phyloP scores from a whole-genome alignment of 2,113 vertebrate species.

The Callopanchax toddi region DNA sequence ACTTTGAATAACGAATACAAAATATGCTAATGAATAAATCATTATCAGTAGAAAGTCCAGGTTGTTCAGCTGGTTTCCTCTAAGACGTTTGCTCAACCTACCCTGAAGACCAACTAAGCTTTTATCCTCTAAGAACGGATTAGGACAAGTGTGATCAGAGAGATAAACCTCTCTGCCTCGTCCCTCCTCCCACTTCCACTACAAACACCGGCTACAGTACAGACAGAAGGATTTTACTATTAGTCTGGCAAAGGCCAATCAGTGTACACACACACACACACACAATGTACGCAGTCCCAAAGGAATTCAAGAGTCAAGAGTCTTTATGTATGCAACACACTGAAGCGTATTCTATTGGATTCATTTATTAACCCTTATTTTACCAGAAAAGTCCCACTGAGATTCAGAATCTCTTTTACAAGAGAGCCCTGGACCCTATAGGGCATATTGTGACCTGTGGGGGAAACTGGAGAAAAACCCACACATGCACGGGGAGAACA shows the following conservation, averaged over 20 bases:
- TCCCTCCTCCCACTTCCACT: slow-evolving; percentile 21
- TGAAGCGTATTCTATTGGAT: too few relatives aligned
- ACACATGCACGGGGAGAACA: too few relatives aligned
- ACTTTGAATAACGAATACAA: background rate
- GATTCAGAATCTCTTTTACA: too few relatives aligned
- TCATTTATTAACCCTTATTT: too few relatives aligned
- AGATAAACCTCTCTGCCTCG: slow-evolving; percentile 61
- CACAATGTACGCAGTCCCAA: too few relatives aligned
- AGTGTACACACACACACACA: background rate
- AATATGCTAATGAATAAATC: too few relatives aligned
- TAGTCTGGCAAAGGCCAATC: background rate
- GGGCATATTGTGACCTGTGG: too few relatives aligned
- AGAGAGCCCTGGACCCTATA: too few relatives aligned
- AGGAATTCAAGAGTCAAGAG: too few relatives aligned
- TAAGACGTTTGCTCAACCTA: slow-evolving; percentile 39
- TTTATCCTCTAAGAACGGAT: slow-evolving; percentile 81
- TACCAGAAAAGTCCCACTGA: too few relatives aligned
- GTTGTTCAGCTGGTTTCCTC: slow-evolving; percentile 12
- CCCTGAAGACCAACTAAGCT: slow-evolving; percentile 73
- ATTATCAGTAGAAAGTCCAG: background rate
- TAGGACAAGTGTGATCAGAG: slow-evolving; percentile 71
- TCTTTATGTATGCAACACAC: too few relatives aligned
- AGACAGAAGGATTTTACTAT: background rate
- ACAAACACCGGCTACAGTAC: background rate
- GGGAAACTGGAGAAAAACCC: too few relatives aligned